These are phyloP conservation scores for Liodrosophila aerea DNA, from an alignment of 2,888 invertebrate genomes.

Conservation along the genomic window DNA sequence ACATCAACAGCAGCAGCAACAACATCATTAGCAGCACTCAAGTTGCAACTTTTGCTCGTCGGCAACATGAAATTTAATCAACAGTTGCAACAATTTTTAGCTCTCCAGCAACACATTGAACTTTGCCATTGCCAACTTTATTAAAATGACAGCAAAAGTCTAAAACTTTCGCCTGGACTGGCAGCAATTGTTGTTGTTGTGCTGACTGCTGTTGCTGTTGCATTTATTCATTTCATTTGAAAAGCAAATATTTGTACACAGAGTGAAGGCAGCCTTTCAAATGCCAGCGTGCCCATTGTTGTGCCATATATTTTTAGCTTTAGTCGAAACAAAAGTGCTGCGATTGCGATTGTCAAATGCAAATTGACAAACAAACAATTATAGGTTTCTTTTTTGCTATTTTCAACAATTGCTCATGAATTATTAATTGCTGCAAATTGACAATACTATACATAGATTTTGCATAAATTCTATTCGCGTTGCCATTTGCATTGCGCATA, in stretches of 20 bases:
- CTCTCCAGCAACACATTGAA: conserved; percentile 36
- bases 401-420: conserved; percentile 46
- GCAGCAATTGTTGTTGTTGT: conserved; percentile 13
- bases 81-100: conserved; percentile 35
- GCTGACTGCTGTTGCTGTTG: conserved; percentile 1
- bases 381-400: conserved; percentile 14
- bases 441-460: conserved; percentile 27
- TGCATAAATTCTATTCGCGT: conserved; percentile 56
- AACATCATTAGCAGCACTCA: conserved; percentile 48
- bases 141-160: conserved; percentile 46
- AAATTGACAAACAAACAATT: conserved; percentile 27
- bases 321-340: conserved; percentile 41
- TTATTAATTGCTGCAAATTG: conserved; percentile 55
- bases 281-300: background rate
- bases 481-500: conserved; percentile 43
- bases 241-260: conserved; percentile 66
- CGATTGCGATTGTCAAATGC: conserved; percentile 5
- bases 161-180: conserved; percentile 33
- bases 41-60: conserved; percentile 53
- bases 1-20: conserved; percentile 28
- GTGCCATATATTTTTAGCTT: conserved; percentile 45
- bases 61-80: conserved; percentile 70
- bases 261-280: conserved; percentile 23
- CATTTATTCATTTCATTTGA: conserved; percentile 67
- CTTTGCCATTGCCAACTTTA: conserved; percentile 48